Percentiles rank a stretch among this genome's conserved stretches.
phyloP scores from a whole-genome alignment of 2,113 vertebrate species.

The human (Homo sapiens) region DNA sequence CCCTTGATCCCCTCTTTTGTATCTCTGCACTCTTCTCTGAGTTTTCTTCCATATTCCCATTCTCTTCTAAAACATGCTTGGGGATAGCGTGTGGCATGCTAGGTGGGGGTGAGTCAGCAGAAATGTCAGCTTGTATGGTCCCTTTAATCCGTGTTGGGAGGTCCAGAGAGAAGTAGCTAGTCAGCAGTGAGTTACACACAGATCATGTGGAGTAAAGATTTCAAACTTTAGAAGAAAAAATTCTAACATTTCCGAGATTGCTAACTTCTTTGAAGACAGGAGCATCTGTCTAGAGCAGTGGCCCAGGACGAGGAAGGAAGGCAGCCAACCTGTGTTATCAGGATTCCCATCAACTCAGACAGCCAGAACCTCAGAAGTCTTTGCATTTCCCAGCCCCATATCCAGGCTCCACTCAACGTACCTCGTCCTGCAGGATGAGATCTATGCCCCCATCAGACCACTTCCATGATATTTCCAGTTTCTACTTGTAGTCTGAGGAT shows the following conservation, averaged over 20 bases:
- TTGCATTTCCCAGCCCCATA: neutral
- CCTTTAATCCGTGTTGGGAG: neutral
- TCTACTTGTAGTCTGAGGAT: neutral
- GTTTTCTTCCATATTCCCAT: neutral
- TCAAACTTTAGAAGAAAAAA: neutral
- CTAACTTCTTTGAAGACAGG: neutral
- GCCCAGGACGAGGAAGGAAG: neutral
- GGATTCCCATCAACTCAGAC: neutral
- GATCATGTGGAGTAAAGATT: neutral
- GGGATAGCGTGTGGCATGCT: neutral
- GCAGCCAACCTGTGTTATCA: too few relatives aligned
- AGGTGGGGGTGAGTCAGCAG: neutral
- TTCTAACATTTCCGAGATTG: neutral
- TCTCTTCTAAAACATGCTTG: neutral
- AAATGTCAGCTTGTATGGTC: neutral
- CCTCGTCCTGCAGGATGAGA: neutral
- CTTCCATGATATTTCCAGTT: neutral
- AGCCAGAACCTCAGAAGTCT: neutral
- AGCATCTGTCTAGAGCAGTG: neutral
- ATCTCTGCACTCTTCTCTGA: neutral
- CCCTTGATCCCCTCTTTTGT: neutral
- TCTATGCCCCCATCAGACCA: too few relatives aligned
- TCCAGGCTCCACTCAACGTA: neutral
- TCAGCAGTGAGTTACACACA: neutral
- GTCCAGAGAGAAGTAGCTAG: neutral